phyloP scores from a whole-genome alignment of 2,888 invertebrate genomes.

The Herminia tarsipennalis region DNA sequence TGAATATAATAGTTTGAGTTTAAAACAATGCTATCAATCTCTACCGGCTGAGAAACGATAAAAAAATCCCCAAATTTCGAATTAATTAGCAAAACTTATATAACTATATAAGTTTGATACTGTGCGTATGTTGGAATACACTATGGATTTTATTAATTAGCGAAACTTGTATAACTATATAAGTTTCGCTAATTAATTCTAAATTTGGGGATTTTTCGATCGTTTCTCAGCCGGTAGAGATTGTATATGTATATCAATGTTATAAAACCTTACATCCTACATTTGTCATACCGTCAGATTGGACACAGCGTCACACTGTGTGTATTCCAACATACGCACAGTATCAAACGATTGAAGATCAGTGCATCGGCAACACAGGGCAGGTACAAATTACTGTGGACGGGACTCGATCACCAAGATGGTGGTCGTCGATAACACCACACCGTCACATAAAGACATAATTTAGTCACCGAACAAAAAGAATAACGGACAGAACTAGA shows the following conservation, averaged over 20 bases:
- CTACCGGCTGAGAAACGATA: no score
- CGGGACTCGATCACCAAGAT: constrained; percentile 76
- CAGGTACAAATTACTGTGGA: constrained; percentile 81
- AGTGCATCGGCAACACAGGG: constrained; percentile 64
- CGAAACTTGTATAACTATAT: no score
- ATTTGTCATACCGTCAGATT: constrained; percentile 6
- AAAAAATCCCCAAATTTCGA: no score
- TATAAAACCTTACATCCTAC: not conserved
- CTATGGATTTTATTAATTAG: no score
- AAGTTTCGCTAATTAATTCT: no score
- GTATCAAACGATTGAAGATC: constrained; percentile 53
- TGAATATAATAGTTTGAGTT: no score
- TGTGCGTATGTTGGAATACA: no score
- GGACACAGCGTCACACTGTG: constrained; percentile 11
- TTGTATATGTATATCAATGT: not conserved
- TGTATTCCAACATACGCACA: constrained; percentile 23
- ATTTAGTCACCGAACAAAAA: constrained; percentile 81
- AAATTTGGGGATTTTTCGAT: no score
- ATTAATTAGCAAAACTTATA: no score
- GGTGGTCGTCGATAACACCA: constrained; percentile 71
- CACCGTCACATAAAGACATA: constrained; percentile 82
- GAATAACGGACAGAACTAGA: constrained; percentile 69
- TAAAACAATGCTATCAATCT: no score
- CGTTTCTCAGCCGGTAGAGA: no score
- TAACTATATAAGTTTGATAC: no score